A percentile compares a stretch with the other conserved stretches of the same genome.
phyloP scores from a whole-genome alignment of 2,888 invertebrate species.

The Drosophila vallismaia region DNA sequence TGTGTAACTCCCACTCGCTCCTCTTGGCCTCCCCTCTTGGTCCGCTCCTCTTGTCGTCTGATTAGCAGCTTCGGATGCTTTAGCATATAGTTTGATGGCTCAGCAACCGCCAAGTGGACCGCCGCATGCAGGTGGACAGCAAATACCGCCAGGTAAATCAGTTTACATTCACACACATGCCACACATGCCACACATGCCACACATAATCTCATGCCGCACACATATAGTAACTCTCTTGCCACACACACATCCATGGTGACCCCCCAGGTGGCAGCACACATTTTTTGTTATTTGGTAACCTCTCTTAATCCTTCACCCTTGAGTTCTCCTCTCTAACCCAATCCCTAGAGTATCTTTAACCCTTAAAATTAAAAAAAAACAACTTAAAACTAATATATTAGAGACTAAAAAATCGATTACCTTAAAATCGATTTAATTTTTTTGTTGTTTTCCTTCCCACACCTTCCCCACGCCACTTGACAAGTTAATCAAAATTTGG shows the following conservation, averaged over 20 bases:
- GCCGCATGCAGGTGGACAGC: slow-evolving; percentile 79
- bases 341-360: slow-evolving; percentile 3
- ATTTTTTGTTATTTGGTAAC: slow-evolving; percentile 17
- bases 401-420: not conserved
- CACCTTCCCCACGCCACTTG: not conserved
- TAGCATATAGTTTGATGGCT: slow-evolving; percentile 83
- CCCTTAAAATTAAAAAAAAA: not conserved
- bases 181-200: not conserved
- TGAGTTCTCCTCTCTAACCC: not conserved
- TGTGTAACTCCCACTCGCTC: slow-evolving; percentile 13
- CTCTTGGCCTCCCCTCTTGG: slow-evolving; percentile 16
- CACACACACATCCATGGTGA: slow-evolving; percentile 26
- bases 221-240: not conserved
- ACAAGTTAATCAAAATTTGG: slow-evolving; percentile 5
- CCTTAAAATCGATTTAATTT: not conserved
- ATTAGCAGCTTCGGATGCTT: slow-evolving; percentile 82
- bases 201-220: slow-evolving; percentile 14
- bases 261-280: slow-evolving; percentile 57
- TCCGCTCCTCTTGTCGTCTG: slow-evolving; percentile 3
- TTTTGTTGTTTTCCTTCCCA: not conserved
- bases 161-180: slow-evolving; percentile 18
- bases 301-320: not conserved
- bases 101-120: slow-evolving; percentile 82
- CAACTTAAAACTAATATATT: not conserved
- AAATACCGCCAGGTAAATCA: slow-evolving; percentile 78